These are phyloP conservation scores for Bubo scandiacus DNA, from an alignment of 2,113 vertebrate species.

Conservation along the genomic window DNA sequence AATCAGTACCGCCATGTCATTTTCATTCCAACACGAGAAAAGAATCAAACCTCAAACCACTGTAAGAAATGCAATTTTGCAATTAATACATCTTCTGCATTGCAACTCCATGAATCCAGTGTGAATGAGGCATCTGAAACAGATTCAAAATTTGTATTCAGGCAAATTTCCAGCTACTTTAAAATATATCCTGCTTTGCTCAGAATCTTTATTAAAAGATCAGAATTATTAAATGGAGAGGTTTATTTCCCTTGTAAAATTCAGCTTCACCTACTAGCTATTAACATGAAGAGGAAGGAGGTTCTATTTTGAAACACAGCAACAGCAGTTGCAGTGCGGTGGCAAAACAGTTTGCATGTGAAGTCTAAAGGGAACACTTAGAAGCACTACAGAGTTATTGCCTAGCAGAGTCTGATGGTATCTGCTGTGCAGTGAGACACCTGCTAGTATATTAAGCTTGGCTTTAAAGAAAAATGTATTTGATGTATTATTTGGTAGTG, in stretches of 20 bases:
- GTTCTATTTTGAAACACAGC: neutral
- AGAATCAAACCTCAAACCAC: neutral
- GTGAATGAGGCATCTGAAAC: neutral
- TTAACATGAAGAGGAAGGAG: neutral
- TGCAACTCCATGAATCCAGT: neutral
- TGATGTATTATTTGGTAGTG: conserved; percentile 11
- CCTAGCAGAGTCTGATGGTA: neutral
- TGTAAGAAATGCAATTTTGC: neutral
- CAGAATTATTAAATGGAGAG: neutral
- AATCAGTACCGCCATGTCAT: neutral
- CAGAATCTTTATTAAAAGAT: neutral
- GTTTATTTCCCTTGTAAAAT: neutral
- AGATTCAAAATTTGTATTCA: neutral
- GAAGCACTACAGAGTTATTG: neutral
- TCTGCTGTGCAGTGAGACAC: neutral
- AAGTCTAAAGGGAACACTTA: conserved; percentile 5
- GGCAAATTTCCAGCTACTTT: neutral
- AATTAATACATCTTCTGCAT: neutral
- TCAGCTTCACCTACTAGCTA: neutral
- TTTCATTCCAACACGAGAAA: neutral
- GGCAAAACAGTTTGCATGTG: neutral
- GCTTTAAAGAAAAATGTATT: conserved; percentile 13
- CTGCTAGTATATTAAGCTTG: neutral
- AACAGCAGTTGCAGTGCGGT: neutral
- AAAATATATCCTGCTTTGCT: neutral